Evolutionary conservation across 1,140 invertebrate genomes (phyloP).

Genomic region (Megathymus violae): DNA sequence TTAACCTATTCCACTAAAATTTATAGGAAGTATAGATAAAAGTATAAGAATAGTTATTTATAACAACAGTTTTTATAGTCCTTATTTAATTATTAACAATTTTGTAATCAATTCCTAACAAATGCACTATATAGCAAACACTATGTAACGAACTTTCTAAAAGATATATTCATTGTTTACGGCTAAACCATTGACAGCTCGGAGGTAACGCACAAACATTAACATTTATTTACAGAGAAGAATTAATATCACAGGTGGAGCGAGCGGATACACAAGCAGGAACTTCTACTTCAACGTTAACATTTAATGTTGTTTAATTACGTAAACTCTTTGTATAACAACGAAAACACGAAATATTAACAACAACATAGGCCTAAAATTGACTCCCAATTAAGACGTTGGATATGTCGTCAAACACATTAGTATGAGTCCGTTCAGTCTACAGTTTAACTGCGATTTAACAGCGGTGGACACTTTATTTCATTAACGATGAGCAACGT

Average conservation of each 20-base stretch:
- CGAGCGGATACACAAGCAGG: conserved; percentile 78
- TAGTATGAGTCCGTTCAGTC: conserved; percentile 53
- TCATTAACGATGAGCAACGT: conserved; percentile 52
- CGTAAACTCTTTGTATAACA: conserved; percentile 18
- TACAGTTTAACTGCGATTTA: conserved; percentile 50
- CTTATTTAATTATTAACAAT: conserved; percentile 25
- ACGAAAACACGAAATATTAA: conserved; percentile 39
- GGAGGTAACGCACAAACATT: conserved; percentile 58
- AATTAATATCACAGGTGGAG: conserved; percentile 76
- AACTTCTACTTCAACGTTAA: conserved; percentile 71
- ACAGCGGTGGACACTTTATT: conserved; percentile 57
- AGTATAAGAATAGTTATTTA: conserved; percentile 38
- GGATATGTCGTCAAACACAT: conserved; percentile 66
- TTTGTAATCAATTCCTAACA: conserved; percentile 52
- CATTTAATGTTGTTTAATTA: conserved; percentile 42
- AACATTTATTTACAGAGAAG: conserved; percentile 62
- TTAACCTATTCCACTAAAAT: conserved; percentile 31
- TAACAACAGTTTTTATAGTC: conserved; percentile 46
- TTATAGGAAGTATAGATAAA: conserved; percentile 35
- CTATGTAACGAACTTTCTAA: conserved; percentile 56
- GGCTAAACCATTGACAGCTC: conserved; percentile 55
- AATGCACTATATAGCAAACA: conserved; percentile 37
- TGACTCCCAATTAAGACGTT: conserved; percentile 64
- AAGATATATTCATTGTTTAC: conserved; percentile 50
- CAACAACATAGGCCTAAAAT: conserved; percentile 65